These are phyloP conservation scores for Synanthedon myopaeformis DNA, from an alignment of 2,888 invertebrate genomes.

Conservation along the genomic window DNA sequence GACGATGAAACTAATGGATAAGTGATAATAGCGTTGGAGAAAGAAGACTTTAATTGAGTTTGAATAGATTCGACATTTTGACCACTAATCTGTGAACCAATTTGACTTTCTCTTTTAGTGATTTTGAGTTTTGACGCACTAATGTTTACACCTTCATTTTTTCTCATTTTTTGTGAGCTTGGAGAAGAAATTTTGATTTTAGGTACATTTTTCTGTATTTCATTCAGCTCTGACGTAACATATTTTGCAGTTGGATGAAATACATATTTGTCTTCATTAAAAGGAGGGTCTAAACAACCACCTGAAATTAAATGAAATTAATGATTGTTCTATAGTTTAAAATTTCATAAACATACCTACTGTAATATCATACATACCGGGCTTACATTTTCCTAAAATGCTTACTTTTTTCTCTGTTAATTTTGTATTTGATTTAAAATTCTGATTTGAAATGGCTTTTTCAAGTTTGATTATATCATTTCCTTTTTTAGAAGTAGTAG, in stretches of 20 bases:
- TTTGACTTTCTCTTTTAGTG: conserved; percentile 4
- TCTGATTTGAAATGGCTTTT: conserved; percentile 11
- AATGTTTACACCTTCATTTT: background rate
- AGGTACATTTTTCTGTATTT: background rate
- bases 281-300: conserved; percentile 56
- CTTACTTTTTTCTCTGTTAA: conserved; percentile 21
- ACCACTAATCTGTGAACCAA: conserved; percentile 15
- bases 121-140: conserved; percentile 1
- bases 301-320: conserved; percentile 23
- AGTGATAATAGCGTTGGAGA: conserved; percentile 36
- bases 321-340: background rate
- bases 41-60: conserved; percentile 14
- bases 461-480: background rate
- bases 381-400: conserved; percentile 52
- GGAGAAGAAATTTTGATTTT: background rate
- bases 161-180: background rate
- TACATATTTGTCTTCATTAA: conserved; percentile 42
- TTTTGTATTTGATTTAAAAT: conserved; percentile 6
- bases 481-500: conserved; percentile 12
- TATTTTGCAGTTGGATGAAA: conserved; percentile 22
- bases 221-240: conserved; percentile 2
- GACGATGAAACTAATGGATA: conserved; percentile 28
- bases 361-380: conserved; percentile 25
- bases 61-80: conserved; percentile 11
- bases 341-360: background rate